phyloP scores from a whole-genome alignment of 2,113 vertebrate species.

The Clarias gariepinus region DNA sequence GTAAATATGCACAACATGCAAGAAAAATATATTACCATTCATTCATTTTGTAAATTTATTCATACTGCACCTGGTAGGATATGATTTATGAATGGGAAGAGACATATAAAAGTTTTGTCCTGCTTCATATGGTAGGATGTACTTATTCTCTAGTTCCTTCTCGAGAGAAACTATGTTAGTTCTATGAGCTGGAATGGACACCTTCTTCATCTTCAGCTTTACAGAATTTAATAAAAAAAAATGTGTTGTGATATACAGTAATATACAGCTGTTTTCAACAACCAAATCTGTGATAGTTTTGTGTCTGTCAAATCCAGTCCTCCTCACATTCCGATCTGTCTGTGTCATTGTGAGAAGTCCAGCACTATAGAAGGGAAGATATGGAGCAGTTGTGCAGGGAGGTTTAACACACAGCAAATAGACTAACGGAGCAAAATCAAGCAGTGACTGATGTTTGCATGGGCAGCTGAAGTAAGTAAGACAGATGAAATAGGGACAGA shows the following conservation, averaged over 20 bases:
- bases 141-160: neutral
- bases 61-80: neutral
- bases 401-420: constrained; percentile 5
- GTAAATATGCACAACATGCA: neutral
- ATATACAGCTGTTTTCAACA: constrained; percentile 28
- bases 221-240: neutral
- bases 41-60: neutral
- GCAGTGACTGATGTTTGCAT: constrained; percentile 36
- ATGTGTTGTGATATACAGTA: constrained; percentile 23
- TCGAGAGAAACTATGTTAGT: too few relatives aligned
- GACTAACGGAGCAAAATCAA: constrained; percentile 16
- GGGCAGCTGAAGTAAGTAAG: constrained; percentile 18
- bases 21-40: constrained; percentile 2
- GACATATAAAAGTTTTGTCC: neutral
- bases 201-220: constrained; percentile 26
- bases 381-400: neutral
- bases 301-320: constrained; percentile 37
- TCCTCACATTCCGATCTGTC: constrained; percentile 39
- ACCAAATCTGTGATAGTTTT: constrained; percentile 29
- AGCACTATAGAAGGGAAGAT: neutral
- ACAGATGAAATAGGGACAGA: constrained; percentile 30
- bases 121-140: neutral
- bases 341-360: neutral
- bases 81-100: constrained; percentile 17
- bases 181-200: neutral